A percentile compares a stretch with the other conserved stretches of the same genome.
phyloP scores from a whole-genome alignment of 2,797 vertebrate species.

The Myotis planiceps region DNA sequence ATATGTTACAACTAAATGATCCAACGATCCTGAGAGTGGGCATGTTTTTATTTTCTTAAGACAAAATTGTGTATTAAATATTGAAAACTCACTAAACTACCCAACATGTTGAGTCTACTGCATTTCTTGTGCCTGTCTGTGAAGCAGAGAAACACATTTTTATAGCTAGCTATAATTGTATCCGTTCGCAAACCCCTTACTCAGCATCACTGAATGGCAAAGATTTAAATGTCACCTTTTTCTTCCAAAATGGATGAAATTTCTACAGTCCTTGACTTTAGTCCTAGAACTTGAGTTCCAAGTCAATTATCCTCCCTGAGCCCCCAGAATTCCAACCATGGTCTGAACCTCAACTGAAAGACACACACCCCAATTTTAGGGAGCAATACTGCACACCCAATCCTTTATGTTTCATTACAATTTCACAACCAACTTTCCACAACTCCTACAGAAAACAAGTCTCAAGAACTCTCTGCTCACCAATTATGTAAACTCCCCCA shows the following conservation, averaged over 20 bases:
- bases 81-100: not conserved
- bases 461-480: not conserved
- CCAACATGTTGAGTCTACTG: not conserved
- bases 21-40: not conserved
- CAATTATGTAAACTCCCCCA: not conserved
- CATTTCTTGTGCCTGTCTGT: not conserved
- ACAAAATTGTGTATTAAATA: not conserved
- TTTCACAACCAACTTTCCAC: conserved; percentile 5
- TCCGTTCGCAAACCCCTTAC: not conserved
- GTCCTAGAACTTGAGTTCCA: not conserved
- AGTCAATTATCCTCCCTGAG: conserved; percentile 17
- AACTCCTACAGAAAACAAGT: conserved; percentile 4
- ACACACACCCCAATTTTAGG: not conserved
- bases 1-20: not conserved
- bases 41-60: not conserved
- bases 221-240: conserved; percentile 29
- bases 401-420: not conserved
- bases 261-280: not conserved
- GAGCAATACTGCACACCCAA: not conserved
- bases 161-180: not conserved
- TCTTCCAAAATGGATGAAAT: conserved; percentile 9
- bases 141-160: conserved; percentile 12
- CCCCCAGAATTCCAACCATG: not conserved
- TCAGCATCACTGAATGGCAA: not conserved
- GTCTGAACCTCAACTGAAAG: not conserved